These are phyloP conservation scores for Catajapyx aquilonaris DNA, from an alignment of 1,140 invertebrate genomes.

Conservation along the genomic window DNA sequence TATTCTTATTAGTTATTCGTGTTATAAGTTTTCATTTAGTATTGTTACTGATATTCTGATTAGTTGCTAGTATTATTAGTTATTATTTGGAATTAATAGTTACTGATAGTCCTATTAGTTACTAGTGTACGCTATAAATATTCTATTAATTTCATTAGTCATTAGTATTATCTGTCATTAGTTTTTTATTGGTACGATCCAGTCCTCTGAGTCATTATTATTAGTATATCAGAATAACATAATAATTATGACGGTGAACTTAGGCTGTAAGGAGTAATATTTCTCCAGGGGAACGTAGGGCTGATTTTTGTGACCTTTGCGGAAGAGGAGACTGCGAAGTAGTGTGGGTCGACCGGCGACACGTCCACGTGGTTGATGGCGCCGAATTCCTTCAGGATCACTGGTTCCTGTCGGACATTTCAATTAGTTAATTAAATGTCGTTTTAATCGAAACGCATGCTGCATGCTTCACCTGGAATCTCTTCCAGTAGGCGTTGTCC, in stretches of 20 bases:
- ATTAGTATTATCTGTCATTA: not conserved
- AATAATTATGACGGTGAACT: not conserved
- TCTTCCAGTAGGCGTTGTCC: slow-evolving; percentile 68
- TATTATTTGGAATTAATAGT: too few species aligned
- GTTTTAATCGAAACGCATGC: slow-evolving; percentile 5
- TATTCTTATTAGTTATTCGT: too few species aligned
- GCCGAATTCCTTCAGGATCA: slow-evolving; percentile 78
- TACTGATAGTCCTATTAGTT: too few species aligned
- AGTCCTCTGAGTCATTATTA: not conserved
- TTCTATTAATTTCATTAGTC: slow-evolving; percentile 1
- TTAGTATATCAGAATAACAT: slow-evolving; percentile 3
- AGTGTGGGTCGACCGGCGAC: slow-evolving; percentile 61
- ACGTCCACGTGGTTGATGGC: slow-evolving; percentile 79
- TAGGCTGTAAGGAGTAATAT: not conserved
- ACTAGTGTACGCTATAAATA: not conserved
- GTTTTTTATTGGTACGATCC: slow-evolving; percentile 1
- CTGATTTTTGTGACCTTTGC: slow-evolving; percentile 37
- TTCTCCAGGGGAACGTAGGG: not conserved
- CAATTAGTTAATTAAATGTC: not conserved
- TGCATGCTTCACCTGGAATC: slow-evolving; percentile 38
- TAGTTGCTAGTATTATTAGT: too few species aligned
- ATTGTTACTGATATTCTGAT: too few species aligned
- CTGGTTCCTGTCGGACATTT: slow-evolving; percentile 39
- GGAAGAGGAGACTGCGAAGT: slow-evolving; percentile 78
- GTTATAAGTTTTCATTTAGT: too few species aligned